Conservation (phyloP, 2,113 vertebrate species). For the Petroica traversi region DNA sequence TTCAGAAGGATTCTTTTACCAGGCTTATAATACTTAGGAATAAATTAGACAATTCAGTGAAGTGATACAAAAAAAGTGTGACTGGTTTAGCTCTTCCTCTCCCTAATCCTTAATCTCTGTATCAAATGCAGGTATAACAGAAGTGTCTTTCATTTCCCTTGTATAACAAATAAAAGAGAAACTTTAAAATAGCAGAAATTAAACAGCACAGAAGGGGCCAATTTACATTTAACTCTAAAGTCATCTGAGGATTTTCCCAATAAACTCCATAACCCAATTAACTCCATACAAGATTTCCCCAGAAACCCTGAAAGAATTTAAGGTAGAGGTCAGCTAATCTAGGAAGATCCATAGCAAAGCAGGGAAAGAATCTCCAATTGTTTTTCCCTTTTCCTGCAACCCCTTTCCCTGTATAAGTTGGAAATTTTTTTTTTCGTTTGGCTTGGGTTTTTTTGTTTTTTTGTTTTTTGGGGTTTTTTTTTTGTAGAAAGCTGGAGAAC, state of each 20-base stretch:
- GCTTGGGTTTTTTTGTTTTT: no score
- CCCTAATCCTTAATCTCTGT: background rate
- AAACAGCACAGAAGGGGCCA: background rate
- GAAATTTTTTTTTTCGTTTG: no score
- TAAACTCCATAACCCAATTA: background rate
- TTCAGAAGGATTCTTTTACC: background rate
- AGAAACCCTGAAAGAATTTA: background rate
- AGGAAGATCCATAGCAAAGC: background rate
- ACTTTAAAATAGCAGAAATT: background rate
- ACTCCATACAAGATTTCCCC: background rate
- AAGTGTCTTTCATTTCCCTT: background rate
- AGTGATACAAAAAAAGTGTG: background rate
- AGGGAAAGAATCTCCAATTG: background rate
- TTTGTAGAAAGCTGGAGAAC: background rate
- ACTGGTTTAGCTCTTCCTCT: background rate
- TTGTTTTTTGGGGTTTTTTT: no score
- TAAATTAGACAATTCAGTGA: background rate
- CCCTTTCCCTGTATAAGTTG: background rate
- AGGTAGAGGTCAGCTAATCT: background rate
- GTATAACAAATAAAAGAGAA: background rate
- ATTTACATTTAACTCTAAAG: background rate
- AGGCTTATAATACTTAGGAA: background rate
- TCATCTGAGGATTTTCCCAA: background rate
- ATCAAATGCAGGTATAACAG: background rate
- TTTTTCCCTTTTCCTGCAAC: background rate